Conservation (phyloP, 2,113 vertebrate species). For the human (Homo sapiens) region GRCh38 chrX:6120501-6121000, state of each 20-base stretch:
- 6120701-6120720: not conserved
- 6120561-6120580: not conserved
- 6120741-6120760: not conserved
- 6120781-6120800: too few relatives aligned
- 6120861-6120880: too few relatives aligned
- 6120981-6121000: not conserved
- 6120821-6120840: not conserved
- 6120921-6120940: not conserved
- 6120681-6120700: not conserved
- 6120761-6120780: rapidly evolving
- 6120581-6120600: too few relatives aligned
- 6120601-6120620: rapidly evolving
- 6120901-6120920: not conserved
- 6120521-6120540: rapidly evolving
- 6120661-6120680: too few relatives aligned
- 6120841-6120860: not conserved
- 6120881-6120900: not conserved
- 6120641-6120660: not conserved
- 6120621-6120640: rapidly evolving
- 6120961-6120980: not conserved
- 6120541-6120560: rapidly evolving
- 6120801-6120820: not conserved
- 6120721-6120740: not conserved
- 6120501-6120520: not conserved
- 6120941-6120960: not conserved